Evolutionary conservation across 1,140 invertebrate species (phyloP).

Genomic region (Euglossa dilemma): DNA sequence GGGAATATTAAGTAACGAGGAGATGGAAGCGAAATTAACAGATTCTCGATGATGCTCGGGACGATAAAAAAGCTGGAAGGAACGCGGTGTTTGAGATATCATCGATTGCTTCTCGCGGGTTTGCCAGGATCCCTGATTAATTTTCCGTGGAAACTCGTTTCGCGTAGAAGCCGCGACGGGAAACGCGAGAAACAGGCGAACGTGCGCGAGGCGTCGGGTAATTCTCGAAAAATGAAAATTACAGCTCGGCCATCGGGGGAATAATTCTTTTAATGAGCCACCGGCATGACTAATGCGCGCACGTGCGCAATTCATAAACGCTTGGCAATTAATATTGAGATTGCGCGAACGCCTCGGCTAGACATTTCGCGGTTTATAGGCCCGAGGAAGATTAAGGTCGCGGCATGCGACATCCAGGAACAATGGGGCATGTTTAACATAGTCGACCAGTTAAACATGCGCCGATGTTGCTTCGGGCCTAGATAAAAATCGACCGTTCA

Average conservation of each 20-base stretch:
- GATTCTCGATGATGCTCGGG: neutral
- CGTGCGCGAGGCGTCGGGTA: no score
- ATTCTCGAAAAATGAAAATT: neutral
- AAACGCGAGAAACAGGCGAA: neutral
- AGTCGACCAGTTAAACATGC: neutral
- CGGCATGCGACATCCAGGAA: conserved; percentile 3
- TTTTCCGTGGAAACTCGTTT: neutral
- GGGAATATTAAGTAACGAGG: neutral
- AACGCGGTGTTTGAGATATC: neutral
- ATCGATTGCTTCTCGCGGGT: neutral
- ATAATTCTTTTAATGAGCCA: neutral
- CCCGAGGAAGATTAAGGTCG: neutral
- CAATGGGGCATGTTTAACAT: conserved; percentile 17
- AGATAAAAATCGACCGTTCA: neutral
- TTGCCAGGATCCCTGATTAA: neutral
- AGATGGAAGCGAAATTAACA: neutral
- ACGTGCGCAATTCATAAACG: neutral
- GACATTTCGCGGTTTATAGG: neutral
- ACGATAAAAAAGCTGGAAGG: neutral
- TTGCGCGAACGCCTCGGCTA: neutral
- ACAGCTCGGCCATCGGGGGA: neutral
- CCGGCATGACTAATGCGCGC: neutral
- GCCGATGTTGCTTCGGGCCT: no score
- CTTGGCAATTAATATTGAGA: conserved; percentile 5
- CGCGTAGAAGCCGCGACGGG: neutral